These are phyloP conservation scores for Leucophenga montana DNA, from an alignment of 2,888 invertebrate species.

Conservation along the genomic window DNA sequence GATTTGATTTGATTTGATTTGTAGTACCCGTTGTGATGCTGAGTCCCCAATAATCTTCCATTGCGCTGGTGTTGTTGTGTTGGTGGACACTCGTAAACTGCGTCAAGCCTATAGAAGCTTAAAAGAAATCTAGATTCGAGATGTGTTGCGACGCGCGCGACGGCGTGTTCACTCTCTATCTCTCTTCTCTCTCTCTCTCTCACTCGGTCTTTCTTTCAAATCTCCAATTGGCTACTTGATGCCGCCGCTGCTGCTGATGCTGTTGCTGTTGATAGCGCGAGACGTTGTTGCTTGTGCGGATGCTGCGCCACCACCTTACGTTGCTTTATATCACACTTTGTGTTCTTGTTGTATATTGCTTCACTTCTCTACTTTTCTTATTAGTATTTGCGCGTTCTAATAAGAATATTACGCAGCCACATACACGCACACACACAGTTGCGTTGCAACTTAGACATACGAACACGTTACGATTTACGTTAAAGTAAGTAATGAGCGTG, in stretches of 20 bases:
- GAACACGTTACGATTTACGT: not conserved
- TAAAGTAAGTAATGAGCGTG: too few species aligned
- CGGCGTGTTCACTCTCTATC: slow-evolving; percentile 45
- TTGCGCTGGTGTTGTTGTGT: slow-evolving; percentile 57
- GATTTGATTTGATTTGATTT: slow-evolving; percentile 26
- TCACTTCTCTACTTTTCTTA: too few species aligned
- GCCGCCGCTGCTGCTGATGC: too few species aligned
- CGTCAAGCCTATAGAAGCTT: slow-evolving; percentile 62
- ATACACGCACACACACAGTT: slow-evolving; percentile 1
- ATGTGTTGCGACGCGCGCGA: not conserved
- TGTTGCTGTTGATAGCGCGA: too few species aligned
- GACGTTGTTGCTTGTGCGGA: too few species aligned
- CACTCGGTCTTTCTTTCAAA: slow-evolving; percentile 57
- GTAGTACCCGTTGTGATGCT: slow-evolving; percentile 72
- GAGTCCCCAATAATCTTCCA: slow-evolving; percentile 72
- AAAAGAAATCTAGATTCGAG: slow-evolving; percentile 30
- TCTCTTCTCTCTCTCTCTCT: slow-evolving; percentile 47
- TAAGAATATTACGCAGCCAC: too few species aligned
- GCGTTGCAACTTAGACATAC: not conserved
- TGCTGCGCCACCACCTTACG: too few species aligned
- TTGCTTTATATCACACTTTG: not conserved
- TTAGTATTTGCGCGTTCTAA: too few species aligned
- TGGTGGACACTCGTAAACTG: slow-evolving; percentile 68
- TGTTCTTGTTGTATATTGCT: too few species aligned
- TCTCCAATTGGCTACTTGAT: not conserved